Evolutionary conservation across 1,140 invertebrate genomes (phyloP).

Genomic region (Pygmarrhopalites habei): DNA sequence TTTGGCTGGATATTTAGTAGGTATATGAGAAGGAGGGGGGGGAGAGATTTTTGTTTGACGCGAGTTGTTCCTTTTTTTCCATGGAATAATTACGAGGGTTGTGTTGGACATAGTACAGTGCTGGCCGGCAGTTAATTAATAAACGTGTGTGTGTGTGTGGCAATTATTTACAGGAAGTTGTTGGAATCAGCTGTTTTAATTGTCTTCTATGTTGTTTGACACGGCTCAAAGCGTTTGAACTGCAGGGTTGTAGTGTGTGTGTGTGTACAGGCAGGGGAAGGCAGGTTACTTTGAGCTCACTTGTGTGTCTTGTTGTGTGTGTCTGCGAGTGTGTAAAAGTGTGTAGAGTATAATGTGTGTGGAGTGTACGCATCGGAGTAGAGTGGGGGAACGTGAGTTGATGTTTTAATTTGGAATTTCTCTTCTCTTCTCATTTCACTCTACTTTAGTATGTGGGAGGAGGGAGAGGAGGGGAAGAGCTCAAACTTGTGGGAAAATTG

Average conservation of each 20-base stretch:
- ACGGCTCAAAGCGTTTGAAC: neutral
- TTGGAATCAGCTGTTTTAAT: slow-evolving; percentile 12
- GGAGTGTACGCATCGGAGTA: too few relatives aligned
- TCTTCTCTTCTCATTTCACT: neutral
- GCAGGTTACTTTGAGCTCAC: neutral
- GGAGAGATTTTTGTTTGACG: neutral
- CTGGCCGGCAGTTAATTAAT: slow-evolving; percentile 8
- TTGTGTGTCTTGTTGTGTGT: neutral
- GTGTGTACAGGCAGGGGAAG: neutral
- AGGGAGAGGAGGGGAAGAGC: too few relatives aligned
- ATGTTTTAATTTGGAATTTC: slow-evolving; percentile 6
- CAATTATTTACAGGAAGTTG: slow-evolving; percentile 14
- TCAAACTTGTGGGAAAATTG: neutral
- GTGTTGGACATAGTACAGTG: neutral
- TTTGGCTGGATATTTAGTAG: neutral
- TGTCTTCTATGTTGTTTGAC: neutral
- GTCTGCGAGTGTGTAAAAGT: neutral
- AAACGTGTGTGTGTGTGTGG: slow-evolving; percentile 8
- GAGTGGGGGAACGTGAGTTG: neutral
- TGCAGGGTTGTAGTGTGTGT: neutral
- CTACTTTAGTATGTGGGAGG: neutral
- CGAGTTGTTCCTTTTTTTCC: neutral
- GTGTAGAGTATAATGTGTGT: neutral
- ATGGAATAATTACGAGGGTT: slow-evolving; percentile 8
- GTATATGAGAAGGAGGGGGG: neutral